Conservation (phyloP, 2,888 invertebrate species). For the Empis stercorea region DNA sequence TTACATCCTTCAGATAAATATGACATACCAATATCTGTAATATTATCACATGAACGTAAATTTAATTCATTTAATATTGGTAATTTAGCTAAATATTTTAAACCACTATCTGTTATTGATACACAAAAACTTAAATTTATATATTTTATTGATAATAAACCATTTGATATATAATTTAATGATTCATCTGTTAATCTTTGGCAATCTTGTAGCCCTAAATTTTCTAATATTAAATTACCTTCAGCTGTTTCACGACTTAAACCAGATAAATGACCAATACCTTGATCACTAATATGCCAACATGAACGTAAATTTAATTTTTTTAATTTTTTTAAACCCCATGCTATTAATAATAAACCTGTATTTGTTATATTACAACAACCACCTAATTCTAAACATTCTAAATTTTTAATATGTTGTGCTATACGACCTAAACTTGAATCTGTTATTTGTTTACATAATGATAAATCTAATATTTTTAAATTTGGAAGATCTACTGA, state of each 20-base stretch:
- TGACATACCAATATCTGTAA: constrained; percentile 83
- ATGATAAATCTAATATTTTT: constrained; percentile 69
- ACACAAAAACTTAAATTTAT: constrained; percentile 92
- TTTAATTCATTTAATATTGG: constrained; percentile 73
- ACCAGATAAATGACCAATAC: constrained; percentile 77
- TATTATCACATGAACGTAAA: constrained; percentile 84
- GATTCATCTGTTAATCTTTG: constrained; percentile 88
- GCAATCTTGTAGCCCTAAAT: constrained; percentile 86
- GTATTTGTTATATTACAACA: constrained; percentile 85
- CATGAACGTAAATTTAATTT: constrained; percentile 81
- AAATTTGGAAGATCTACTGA: constrained; percentile 62
- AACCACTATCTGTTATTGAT: constrained; percentile 83
- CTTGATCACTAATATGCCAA: constrained; percentile 83
- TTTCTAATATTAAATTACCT: constrained; percentile 66
- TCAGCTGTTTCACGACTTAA: constrained; percentile 47
- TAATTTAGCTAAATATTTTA: constrained; percentile 79
- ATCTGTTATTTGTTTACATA: constrained; percentile 94
- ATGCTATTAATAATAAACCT: constrained; percentile 72
- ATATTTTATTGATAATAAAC: constrained; percentile 65
- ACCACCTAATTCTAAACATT: constrained; percentile 79
- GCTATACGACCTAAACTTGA: constrained; percentile 74
- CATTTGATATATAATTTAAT: constrained; percentile 69
- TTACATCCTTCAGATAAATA: constrained; percentile 83
- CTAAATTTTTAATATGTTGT: constrained; percentile 70
- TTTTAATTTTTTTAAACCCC: constrained; percentile 73